Conservation (phyloP, 2,888 invertebrate genomes). For the Eremobia ochroleuca region DNA sequence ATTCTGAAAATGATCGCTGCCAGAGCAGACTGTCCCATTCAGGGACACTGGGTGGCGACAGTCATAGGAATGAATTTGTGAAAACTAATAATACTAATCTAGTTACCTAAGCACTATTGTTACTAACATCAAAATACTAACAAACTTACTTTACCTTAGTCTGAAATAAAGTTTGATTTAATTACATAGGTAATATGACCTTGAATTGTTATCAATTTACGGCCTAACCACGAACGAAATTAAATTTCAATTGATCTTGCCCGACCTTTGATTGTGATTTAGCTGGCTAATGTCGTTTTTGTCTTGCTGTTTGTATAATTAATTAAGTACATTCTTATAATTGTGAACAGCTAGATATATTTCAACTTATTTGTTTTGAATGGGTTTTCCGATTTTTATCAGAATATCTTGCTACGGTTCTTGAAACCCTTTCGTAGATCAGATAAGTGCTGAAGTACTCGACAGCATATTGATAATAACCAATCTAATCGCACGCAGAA, state of each 20-base stretch:
- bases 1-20: no score
- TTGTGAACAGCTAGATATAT: not conserved
- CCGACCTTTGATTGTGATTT: slow-evolving; percentile 29
- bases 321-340: not conserved
- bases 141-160: no score
- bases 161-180: no score
- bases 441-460: slow-evolving; percentile 22
- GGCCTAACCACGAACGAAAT: not conserved
- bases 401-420: slow-evolving; percentile 9
- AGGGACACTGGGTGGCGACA: not conserved
- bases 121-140: no score
- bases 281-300: slow-evolving; percentile 9
- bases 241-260: slow-evolving; percentile 26
- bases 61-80: not conserved
- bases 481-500: slow-evolving; percentile 17
- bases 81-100: no score
- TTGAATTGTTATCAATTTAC: not conserved
- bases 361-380: slow-evolving; percentile 13
- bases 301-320: slow-evolving; percentile 10
- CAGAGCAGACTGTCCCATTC: no score
- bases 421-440: slow-evolving; percentile 34
- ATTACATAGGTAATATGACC: no score
- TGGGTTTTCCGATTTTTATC: slow-evolving; percentile 10
- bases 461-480: slow-evolving; percentile 22
- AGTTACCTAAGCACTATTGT: no score